Evolutionary conservation across 2,797 vertebrate genomes (phyloP).

Genomic region (Moxostoma hubbsi): DNA sequence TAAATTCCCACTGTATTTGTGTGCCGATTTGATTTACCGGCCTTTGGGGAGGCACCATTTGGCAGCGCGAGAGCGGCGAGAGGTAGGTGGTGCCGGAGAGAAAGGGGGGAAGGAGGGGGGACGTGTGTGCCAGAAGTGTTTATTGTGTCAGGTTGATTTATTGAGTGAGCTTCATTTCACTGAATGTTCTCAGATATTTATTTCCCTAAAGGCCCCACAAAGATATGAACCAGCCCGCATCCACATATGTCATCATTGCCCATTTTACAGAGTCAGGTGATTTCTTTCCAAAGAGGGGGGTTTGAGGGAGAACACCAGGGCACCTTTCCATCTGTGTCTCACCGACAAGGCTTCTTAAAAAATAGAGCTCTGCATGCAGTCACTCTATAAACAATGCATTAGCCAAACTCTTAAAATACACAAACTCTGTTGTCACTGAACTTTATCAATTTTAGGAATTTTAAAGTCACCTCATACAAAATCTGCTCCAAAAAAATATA

Average conservation of each 20-base stretch:
- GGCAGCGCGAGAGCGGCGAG: conserved; percentile 94
- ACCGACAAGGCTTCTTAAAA: conserved; percentile 73
- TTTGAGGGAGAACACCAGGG: conserved; percentile 76
- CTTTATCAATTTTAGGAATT: conserved; percentile 62
- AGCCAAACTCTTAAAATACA: conserved; percentile 14
- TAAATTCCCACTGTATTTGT: conserved; percentile 99
- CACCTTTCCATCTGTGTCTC: conserved; percentile 78
- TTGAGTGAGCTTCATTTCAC: conserved; percentile 99
- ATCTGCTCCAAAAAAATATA: conserved; percentile 25
- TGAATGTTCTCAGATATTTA: conserved; percentile 99
- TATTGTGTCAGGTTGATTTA: conserved; percentile 99
- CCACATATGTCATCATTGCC: conserved; percentile 99
- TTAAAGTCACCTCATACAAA: conserved; percentile 24
- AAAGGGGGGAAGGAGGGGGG: conserved; percentile 74
- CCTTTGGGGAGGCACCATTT: conserved; percentile 99
- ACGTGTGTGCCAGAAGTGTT: conserved; percentile 99
- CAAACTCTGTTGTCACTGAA: conserved; percentile 59
- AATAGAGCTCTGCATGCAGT: conserved; percentile 60
- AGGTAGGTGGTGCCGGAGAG: conserved; percentile 93
- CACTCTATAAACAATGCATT: conserved; percentile 34
- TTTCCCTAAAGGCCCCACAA: conserved; percentile 99
- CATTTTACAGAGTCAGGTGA: conserved; percentile 99
- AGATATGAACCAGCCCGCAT: conserved; percentile 99
- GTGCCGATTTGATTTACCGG: conserved; percentile 99
- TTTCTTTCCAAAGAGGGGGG: conserved; percentile 72